Base-by-base conservation (phyloP, 2,888 invertebrate genomes). In the Melanophora roralis region DNA sequence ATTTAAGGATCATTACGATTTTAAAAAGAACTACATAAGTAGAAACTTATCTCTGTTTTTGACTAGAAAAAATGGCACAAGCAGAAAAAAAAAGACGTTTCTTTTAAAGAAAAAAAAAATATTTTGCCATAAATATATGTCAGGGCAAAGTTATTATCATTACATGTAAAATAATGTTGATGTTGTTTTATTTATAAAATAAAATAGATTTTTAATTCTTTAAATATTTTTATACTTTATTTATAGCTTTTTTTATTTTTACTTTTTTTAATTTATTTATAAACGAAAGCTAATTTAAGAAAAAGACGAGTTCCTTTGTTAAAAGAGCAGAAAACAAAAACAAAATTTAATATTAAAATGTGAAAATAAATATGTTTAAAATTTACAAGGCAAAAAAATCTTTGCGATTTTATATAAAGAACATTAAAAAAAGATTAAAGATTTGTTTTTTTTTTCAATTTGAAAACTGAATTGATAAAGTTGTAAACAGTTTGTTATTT, bases 1-100 rank as follows among this genome's bases (percentile, higher is more conserved):
- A 55, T 59, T 57, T 57, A 77, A 69, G 76, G 69, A 71, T 65
- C 57, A 64, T 71, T 49, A 49, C 34, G 40, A 32, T 40, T 67
- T 65, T 60, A 38, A 23, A 11, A 4, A 67, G 51, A 67, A 72
- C 23, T 23, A 47, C 21, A 19, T 40, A 43, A 40, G 34, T n/a
- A 45, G 21, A 5, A 14, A 16, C 16, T 16, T 43, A 8, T 43
- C 32, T 40, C 12, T 72, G 49, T 71, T 71, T 40, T 23, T 45
- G 27, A 27, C 12, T 43, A 19, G 16, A 7, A 34, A n/a, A n/a
- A n/a, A n/a, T n/a, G n/a, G n/a, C n/a, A n/a, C n/a, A n/a, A n/a
- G n/a, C n/a, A 27, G 2, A 14, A 8, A 40, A 1, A 36, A 19
- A 36, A 19, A 43, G 6, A 60, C 6, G 16, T 19, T n/a, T 40